These are phyloP conservation scores for Dexiosoma caninum DNA, from an alignment of 2,888 invertebrate species.

Conservation along the genomic window DNA sequence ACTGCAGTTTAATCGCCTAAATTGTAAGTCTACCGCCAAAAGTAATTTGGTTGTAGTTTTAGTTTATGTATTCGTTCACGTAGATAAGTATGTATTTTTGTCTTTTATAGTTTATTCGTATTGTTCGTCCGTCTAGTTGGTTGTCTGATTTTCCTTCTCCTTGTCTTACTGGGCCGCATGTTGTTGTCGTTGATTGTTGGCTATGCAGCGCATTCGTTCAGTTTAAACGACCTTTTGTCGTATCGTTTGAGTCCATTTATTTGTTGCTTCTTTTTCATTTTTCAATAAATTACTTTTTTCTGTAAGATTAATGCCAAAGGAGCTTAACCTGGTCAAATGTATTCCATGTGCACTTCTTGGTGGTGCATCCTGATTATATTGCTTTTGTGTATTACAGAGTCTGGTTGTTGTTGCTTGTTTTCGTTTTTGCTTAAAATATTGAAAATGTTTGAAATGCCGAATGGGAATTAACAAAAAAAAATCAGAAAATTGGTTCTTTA, in stretches of 20 bases:
- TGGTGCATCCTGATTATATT: slow-evolving; percentile 21
- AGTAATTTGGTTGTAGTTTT: background rate
- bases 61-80: background rate
- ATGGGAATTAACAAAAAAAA: slow-evolving; percentile 45
- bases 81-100: slow-evolving; percentile 12
- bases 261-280: slow-evolving; percentile 39
- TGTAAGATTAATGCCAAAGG: slow-evolving; percentile 47
- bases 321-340: slow-evolving; percentile 47
- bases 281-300: slow-evolving; percentile 44
- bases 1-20: background rate
- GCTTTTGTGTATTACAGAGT: background rate
- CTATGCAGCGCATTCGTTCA: background rate
- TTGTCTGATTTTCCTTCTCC: slow-evolving; percentile 9
- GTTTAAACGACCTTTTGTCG: slow-evolving; percentile 43
- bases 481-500: slow-evolving; percentile 33
- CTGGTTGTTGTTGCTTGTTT: background rate
- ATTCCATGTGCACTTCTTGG: slow-evolving; percentile 16
- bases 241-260: slow-evolving; percentile 50
- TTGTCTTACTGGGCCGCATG: background rate
- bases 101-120: background rate
- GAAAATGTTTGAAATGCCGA: slow-evolving; percentile 51
- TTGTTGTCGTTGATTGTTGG: background rate
- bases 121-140: background rate
- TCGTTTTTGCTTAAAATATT: slow-evolving; percentile 9
- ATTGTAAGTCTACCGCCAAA: background rate